Evolutionary conservation across 2,888 invertebrate species (phyloP).

Genomic region (Meiosimyza platycephala): DNA sequence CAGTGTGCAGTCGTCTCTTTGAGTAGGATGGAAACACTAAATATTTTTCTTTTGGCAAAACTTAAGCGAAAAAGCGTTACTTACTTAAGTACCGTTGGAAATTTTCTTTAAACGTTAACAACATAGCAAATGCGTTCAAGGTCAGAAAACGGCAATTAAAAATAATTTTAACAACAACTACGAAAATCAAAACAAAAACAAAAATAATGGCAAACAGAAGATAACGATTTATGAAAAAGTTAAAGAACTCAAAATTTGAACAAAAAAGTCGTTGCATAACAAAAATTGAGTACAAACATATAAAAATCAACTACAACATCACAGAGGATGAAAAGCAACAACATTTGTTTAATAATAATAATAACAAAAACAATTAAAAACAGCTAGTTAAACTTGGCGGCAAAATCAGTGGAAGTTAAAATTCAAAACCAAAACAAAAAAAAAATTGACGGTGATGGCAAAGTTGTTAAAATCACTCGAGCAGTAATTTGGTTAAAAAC

Average conservation of each 20-base stretch:
- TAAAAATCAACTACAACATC: slow-evolving; percentile 13
- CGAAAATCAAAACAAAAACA: slow-evolving; percentile 19
- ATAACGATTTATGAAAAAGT: not conserved
- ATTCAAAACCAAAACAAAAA: not conserved
- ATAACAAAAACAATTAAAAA: slow-evolving; percentile 35
- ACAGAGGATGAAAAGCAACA: slow-evolving; percentile 18
- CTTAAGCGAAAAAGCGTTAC: too few relatives aligned
- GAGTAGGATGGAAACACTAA: too few relatives aligned
- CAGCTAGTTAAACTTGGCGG: slow-evolving; percentile 1
- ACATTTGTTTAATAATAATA: slow-evolving; percentile 12
- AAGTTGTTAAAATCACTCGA: not conserved
- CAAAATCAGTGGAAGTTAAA: slow-evolving; percentile 1
- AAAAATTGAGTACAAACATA: slow-evolving; percentile 31
- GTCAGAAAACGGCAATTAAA: too few relatives aligned
- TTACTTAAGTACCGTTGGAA: too few relatives aligned
- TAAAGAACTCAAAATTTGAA: not conserved
- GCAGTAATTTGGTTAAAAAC: too few relatives aligned
- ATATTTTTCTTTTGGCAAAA: too few relatives aligned
- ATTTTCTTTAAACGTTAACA: too few relatives aligned
- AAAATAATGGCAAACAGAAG: slow-evolving; percentile 33
- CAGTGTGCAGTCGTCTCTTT: too few relatives aligned
- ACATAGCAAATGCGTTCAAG: too few relatives aligned
- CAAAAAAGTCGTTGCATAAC: slow-evolving; percentile 30
- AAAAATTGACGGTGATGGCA: too few relatives aligned
- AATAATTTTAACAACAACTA: too few relatives aligned